phyloP scores from a whole-genome alignment of 2,113 vertebrate genomes.

The Scomber colias region DNA sequence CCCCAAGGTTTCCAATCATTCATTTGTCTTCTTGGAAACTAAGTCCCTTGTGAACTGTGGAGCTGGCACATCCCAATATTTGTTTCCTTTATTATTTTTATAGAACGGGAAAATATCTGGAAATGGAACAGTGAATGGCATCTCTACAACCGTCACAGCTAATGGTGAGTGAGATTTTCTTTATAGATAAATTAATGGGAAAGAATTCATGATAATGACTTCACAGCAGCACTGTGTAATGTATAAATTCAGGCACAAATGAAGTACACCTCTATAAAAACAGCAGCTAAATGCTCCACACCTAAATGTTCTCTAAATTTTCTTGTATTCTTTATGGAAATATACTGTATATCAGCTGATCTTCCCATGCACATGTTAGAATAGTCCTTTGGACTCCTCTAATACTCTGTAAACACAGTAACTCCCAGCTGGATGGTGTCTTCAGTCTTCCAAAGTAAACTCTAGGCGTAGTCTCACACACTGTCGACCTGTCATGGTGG shows the following conservation, averaged over 20 bases:
- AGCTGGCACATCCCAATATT: background rate
- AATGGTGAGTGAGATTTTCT: conserved; percentile 56
- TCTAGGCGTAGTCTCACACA: conserved; percentile 70
- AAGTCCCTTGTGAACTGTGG: background rate
- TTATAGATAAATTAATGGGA: background rate
- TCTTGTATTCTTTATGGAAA: background rate
- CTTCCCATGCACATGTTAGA: conserved; percentile 17
- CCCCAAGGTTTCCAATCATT: background rate
- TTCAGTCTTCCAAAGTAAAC: conserved; percentile 61
- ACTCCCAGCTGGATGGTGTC: conserved; percentile 48
- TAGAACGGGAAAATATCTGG: conserved; percentile 48
- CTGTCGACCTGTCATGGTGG: conserved; percentile 58
- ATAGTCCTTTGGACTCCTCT: conserved; percentile 41
- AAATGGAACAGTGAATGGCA: conserved; percentile 75
- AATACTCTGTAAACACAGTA: conserved; percentile 64
- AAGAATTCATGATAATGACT: background rate
- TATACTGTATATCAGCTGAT: conserved; percentile 13
- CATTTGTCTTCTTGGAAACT: background rate
- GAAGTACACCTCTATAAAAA: too few relatives aligned
- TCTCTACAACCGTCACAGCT: conserved; percentile 43
- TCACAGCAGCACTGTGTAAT: background rate
- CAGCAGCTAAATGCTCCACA: too few relatives aligned
- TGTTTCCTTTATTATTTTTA: background rate
- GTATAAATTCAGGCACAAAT: background rate
- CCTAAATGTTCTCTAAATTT: background rate